Percentiles rank a stretch among this genome's conserved stretches.
Conservation (phyloP, 2,113 vertebrate genomes). For the Furnarius figulus region DNA sequence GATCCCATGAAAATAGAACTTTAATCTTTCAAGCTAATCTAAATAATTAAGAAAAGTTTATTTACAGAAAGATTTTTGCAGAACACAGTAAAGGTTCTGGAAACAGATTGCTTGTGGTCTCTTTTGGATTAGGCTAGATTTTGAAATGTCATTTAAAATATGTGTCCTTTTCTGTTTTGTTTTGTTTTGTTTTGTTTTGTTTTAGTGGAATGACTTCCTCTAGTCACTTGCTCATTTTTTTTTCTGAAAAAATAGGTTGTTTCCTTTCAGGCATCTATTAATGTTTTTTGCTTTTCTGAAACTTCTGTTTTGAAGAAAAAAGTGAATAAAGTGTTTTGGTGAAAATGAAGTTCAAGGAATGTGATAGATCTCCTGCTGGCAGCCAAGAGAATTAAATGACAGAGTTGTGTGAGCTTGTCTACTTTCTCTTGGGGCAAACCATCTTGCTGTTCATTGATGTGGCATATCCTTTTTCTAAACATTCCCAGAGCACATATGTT, state of each 20-base stretch:
- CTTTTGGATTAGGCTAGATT: slow-evolving; percentile 3
- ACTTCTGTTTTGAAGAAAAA: background rate
- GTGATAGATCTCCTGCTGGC: background rate
- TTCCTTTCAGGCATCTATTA: background rate
- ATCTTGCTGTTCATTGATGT: slow-evolving; percentile 15
- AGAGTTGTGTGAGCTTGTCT: background rate
- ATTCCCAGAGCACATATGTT: slow-evolving; percentile 8
- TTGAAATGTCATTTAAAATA: background rate
- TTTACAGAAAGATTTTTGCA: slow-evolving; percentile 15
- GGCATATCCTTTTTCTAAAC: slow-evolving; percentile 6
- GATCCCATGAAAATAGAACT: slow-evolving; percentile 19
- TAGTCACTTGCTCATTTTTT: background rate
- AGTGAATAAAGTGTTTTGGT: background rate
- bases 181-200: background rate
- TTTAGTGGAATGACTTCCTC: background rate
- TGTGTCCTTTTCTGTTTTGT: background rate
- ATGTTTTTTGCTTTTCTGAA: background rate
- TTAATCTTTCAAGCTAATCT: slow-evolving; percentile 28
- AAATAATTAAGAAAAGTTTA: slow-evolving; percentile 32
- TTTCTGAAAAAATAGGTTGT: background rate
- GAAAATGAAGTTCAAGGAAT: background rate
- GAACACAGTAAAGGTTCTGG: background rate
- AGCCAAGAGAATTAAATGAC: slow-evolving; percentile 29
- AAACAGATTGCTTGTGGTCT: background rate
- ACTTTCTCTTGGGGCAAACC: background rate